These are phyloP conservation scores for Pipistrellus kuhlii DNA, from an alignment of 2,797 vertebrate genomes.

Conservation along the genomic window DNA sequence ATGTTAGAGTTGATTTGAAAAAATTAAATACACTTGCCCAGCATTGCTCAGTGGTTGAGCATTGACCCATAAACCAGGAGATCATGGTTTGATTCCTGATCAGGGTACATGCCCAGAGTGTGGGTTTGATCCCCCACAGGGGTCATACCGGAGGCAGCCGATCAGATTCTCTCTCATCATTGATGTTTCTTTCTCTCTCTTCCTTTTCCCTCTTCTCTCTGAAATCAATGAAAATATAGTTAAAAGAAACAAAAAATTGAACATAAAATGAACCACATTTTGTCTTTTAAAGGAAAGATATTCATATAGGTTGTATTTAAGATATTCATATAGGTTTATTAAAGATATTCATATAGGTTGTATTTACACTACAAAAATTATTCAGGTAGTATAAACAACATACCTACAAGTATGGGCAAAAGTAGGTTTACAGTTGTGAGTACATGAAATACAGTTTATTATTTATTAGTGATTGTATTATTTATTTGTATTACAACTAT, in stretches of 20 bases:
- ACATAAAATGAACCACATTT: conserved; percentile 35
- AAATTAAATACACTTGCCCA: background rate
- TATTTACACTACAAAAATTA: conserved; percentile 1
- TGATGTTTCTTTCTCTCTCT: too few species aligned
- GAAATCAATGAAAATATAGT: too few species aligned
- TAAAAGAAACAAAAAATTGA: conserved; percentile 10
- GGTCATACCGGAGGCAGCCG: too few species aligned
- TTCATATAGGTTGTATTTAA: background rate
- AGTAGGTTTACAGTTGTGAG: background rate
- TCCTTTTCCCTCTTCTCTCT: too few species aligned
- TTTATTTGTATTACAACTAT: background rate
- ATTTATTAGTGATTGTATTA: background rate
- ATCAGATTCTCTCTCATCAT: too few species aligned
- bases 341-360: background rate
- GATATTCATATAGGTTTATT: background rate
- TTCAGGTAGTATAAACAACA: background rate
- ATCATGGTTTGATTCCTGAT: too few species aligned
- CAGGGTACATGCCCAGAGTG: too few species aligned
- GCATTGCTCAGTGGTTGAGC: too few species aligned
- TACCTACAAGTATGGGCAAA: background rate
- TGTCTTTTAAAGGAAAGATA: background rate
- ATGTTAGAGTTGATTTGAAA: background rate
- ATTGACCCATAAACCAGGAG: too few species aligned
- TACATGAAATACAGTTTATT: background rate
- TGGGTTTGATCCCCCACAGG: too few species aligned